phyloP scores from a whole-genome alignment of 2,797 vertebrate genomes.

The Threskiornis aethiopicus region DNA sequence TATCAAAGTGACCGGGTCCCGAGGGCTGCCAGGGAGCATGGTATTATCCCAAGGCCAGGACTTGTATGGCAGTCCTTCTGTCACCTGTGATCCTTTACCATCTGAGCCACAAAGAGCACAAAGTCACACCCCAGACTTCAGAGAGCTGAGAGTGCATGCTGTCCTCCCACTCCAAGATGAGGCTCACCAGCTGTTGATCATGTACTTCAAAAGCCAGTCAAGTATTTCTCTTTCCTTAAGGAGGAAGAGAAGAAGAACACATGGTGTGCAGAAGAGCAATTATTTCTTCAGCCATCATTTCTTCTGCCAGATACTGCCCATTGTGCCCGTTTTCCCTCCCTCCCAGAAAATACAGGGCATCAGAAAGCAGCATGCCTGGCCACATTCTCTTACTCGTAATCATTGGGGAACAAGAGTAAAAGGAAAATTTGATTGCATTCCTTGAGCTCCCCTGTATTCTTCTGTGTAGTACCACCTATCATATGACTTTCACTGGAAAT shows the following conservation, averaged over 20 bases:
- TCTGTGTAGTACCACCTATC: not conserved
- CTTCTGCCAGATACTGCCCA: not conserved
- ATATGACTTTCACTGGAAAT: fast-evolving
- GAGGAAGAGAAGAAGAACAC: not conserved
- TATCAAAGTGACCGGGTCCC: fast-evolving
- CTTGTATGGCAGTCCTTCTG: not conserved
- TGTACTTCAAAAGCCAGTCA: not conserved
- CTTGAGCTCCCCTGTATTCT: not conserved
- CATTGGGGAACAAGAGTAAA: not conserved
- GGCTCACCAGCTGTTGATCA: not conserved
- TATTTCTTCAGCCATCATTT: not conserved
- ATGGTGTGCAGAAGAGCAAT: not conserved
- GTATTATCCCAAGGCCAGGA: not conserved
- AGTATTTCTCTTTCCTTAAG: not conserved
- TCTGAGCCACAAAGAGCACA: not conserved
- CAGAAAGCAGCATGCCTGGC: not conserved
- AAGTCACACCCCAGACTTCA: fast-evolving
- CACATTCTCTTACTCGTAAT: not conserved
- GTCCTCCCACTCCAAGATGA: not conserved
- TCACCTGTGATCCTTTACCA: not conserved
- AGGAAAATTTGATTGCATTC: not conserved
- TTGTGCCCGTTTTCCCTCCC: fast-evolving
- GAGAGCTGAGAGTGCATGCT: not conserved
- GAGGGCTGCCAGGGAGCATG: not conserved
- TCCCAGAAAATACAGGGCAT: not conserved